These are phyloP conservation scores for Glyphotaelius pellucidus DNA, from an alignment of 2,888 invertebrate genomes.

Conservation along the genomic window DNA sequence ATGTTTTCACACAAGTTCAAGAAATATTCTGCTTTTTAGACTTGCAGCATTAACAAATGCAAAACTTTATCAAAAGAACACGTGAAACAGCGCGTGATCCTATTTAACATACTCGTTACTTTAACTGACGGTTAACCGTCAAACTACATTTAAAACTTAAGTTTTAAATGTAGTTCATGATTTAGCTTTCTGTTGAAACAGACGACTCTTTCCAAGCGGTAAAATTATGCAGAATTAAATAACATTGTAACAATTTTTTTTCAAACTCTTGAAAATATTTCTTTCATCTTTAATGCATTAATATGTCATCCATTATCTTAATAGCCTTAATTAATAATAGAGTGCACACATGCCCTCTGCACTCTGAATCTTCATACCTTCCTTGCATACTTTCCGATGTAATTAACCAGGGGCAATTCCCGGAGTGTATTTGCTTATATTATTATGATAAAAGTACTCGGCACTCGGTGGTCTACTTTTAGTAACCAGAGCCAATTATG, in stretches of 20 bases:
- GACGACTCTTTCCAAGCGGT: neutral
- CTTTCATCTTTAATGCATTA: neutral
- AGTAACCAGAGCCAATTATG: constrained; percentile 7
- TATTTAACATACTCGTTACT: too few relatives aligned
- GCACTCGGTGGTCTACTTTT: constrained; percentile 5
- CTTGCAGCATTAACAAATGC: too few relatives aligned
- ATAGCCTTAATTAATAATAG: neutral
- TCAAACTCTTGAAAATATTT: constrained; percentile 9
- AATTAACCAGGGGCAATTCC: neutral
- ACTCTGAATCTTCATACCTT: constrained; percentile 9
- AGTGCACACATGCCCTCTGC: neutral
- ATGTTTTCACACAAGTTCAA: too few relatives aligned
- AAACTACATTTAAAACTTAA: too few relatives aligned
- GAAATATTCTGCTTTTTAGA: too few relatives aligned
- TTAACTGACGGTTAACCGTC: too few relatives aligned
- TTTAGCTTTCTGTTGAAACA: neutral
- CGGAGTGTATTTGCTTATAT: neutral
- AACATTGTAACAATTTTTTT: neutral
- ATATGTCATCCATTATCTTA: neutral
- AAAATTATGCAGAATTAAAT: constrained; percentile 2
- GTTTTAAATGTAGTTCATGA: too few relatives aligned
- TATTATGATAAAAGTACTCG: neutral
- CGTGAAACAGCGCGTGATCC: too few relatives aligned
- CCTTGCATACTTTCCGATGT: constrained; percentile 8
- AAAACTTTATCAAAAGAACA: too few relatives aligned